phyloP scores from a whole-genome alignment of 92 coral and sea anemone species.

The Palythoa caribaeorum region DNA sequence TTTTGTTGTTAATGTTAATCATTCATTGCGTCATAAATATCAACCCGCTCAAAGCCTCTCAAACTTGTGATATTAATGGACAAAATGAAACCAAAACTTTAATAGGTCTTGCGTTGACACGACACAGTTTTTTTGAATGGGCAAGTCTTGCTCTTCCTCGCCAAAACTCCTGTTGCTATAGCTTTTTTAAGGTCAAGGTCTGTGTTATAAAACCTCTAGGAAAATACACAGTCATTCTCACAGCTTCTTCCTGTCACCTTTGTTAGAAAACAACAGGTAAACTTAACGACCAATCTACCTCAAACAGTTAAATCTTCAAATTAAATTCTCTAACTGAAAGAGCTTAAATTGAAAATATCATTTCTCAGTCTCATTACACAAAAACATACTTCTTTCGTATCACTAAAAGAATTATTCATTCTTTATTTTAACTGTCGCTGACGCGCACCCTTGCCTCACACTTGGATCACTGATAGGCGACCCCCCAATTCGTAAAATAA shows the following conservation, averaged over 20 bases:
- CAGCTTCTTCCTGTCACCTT: background rate
- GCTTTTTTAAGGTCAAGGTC: background rate
- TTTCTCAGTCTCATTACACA: too few species aligned
- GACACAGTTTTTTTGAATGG: background rate
- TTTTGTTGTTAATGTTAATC: background rate
- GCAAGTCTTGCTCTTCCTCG: too few species aligned
- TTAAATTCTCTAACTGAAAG: too few species aligned
- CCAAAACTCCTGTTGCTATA: slow-evolving; percentile 5
- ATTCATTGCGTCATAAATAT: background rate
- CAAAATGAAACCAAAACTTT: background rate
- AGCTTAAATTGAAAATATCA: too few species aligned
- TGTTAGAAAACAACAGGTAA: background rate
- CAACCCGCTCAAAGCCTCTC: background rate
- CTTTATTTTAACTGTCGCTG: background rate
- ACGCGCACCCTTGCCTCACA: background rate
- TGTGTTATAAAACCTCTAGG: background rate
- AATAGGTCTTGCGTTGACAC: background rate
- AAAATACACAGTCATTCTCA: too few species aligned
- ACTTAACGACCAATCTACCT: too few species aligned
- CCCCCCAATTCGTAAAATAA: background rate
- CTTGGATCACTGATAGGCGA: background rate
- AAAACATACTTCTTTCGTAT: too few species aligned
- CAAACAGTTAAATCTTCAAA: too few species aligned
- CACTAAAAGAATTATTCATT: too few species aligned
- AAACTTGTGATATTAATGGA: background rate